Conservation (phyloP, 2,113 vertebrate genomes). For the Sakesphorus luctuosus region DNA sequence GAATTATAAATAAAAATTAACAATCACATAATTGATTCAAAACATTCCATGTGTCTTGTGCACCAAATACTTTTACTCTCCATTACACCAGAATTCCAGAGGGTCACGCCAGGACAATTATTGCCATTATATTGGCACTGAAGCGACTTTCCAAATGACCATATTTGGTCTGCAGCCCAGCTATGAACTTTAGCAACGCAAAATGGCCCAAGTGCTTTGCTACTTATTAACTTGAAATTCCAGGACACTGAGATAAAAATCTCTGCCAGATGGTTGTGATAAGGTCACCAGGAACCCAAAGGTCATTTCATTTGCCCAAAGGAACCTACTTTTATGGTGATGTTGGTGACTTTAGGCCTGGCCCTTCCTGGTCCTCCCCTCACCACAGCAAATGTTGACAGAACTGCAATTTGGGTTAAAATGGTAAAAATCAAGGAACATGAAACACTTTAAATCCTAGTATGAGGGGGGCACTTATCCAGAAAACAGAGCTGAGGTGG, state of each 20-base stretch:
- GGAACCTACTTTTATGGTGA: constrained; percentile 71
- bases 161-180: not conserved
- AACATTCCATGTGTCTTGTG: fast-evolving
- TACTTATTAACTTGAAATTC: constrained; percentile 42
- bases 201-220: not conserved
- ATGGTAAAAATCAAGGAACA: not conserved
- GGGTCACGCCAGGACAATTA: not conserved
- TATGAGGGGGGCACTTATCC: fast-evolving
- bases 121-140: not conserved
- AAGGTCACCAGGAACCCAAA: not conserved
- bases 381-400: constrained; percentile 58
- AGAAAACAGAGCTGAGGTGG: not conserved
- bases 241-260: not conserved
- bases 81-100: not conserved
- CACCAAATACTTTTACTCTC: not conserved
- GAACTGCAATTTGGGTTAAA: not conserved
- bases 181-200: not conserved
- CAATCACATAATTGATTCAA: not conserved
- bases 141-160: not conserved
- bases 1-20: not conserved
- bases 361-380: constrained; percentile 64
- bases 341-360: constrained; percentile 42
- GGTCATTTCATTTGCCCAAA: not conserved
- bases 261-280: not conserved
- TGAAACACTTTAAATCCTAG: not conserved